Evolutionary conservation across 2,113 vertebrate species (phyloP).

Genomic region (Prunella fulvescens): DNA sequence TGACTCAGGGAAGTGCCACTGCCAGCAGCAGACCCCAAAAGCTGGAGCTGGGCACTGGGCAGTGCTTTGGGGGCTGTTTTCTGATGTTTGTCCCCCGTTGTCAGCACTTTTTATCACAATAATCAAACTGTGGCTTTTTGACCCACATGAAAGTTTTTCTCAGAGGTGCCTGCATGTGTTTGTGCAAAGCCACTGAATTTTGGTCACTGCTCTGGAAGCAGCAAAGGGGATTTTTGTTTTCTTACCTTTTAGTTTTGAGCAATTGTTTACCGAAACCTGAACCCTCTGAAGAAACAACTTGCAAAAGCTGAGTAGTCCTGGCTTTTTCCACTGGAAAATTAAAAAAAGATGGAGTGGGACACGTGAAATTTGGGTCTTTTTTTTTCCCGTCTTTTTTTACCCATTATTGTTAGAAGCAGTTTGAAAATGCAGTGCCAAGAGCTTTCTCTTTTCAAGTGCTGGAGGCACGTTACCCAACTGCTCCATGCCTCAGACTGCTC

Average conservation of each 20-base stretch:
- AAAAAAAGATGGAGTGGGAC: constrained; percentile 5
- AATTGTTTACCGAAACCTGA: constrained; percentile 14
- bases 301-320: constrained; percentile 21
- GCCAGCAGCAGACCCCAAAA: not conserved
- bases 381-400: not conserved
- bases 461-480: not conserved
- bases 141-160: constrained; percentile 10
- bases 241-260: constrained; percentile 29
- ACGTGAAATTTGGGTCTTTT: constrained; percentile 20
- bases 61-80: not conserved
- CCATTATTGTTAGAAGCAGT: not conserved
- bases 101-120: not conserved
- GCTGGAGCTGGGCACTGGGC: not conserved
- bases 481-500: not conserved
- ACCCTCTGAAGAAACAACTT: not conserved
- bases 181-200: not conserved
- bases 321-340: constrained; percentile 57
- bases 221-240: not conserved
- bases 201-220: constrained; percentile 11
- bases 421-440: not conserved
- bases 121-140: constrained; percentile 28
- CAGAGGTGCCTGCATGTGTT: not conserved
- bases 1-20: not conserved
- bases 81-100: not conserved
- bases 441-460: constrained; percentile 51